These are phyloP conservation scores for Pammene fasciana DNA, from an alignment of 2,888 invertebrate species.

Conservation along the genomic window DNA sequence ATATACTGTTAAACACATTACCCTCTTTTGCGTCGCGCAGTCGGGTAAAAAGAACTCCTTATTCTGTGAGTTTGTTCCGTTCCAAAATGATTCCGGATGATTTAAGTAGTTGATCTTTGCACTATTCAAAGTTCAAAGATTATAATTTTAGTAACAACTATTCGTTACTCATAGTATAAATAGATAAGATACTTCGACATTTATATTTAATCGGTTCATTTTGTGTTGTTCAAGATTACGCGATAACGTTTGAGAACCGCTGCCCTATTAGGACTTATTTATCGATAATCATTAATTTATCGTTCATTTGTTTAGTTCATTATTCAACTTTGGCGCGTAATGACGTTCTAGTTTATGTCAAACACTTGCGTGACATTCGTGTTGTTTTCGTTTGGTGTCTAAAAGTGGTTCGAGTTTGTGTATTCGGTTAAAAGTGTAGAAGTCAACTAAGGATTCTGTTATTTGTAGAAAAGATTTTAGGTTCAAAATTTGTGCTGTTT, in stretches of 20 bases:
- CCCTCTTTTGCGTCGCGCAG: too few species aligned
- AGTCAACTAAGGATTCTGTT: neutral
- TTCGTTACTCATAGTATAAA: neutral
- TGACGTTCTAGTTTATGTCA: constrained; percentile 10
- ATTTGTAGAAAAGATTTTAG: neutral
- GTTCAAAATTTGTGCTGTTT: too few species aligned
- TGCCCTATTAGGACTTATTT: constrained; percentile 19
- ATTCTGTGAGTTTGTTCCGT: too few species aligned
- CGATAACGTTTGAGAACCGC: constrained; percentile 20
- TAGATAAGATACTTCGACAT: neutral
- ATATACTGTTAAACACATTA: too few species aligned
- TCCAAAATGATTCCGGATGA: neutral
- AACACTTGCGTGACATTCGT: constrained; percentile 3
- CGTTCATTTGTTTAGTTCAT: constrained; percentile 26
- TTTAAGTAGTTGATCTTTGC: neutral
- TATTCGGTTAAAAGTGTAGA: neutral
- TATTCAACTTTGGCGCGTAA: neutral
- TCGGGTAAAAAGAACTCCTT: too few species aligned
- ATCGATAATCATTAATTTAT: constrained; percentile 29
- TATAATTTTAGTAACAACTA: neutral
- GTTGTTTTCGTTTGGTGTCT: neutral
- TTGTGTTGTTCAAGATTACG: neutral
- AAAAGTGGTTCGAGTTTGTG: neutral
- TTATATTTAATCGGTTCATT: neutral
- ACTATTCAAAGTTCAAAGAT: neutral